These are phyloP conservation scores for Falco berigora DNA, from an alignment of 2,797 vertebrate species.

Conservation along the genomic window DNA sequence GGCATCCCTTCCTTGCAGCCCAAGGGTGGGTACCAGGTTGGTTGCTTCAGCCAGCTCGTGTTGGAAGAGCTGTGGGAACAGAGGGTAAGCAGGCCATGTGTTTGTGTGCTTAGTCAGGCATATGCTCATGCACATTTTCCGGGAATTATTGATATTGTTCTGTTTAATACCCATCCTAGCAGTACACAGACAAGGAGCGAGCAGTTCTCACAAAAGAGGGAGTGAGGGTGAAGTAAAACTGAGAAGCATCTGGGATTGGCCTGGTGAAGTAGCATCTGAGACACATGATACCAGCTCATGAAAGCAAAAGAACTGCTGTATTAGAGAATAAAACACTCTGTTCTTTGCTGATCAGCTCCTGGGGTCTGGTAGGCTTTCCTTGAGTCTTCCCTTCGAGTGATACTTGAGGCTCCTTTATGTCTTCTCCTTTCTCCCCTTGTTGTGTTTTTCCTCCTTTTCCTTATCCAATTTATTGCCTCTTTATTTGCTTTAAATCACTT, in stretches of 20 bases:
- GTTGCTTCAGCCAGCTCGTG: background rate
- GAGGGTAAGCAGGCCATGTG: background rate
- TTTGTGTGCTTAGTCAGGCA: slow-evolving; percentile 2
- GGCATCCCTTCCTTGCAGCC: background rate
- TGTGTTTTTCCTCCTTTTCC: background rate
- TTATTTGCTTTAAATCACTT: slow-evolving; percentile 30
- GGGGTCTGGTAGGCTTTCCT: slow-evolving; percentile 1
- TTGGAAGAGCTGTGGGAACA: background rate
- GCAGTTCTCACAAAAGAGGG: background rate
- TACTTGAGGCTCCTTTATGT: background rate
- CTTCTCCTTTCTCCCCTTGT: background rate
- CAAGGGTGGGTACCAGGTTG: background rate
- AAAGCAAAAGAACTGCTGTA: slow-evolving; percentile 13
- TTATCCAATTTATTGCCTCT: background rate
- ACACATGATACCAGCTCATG: slow-evolving; percentile 35
- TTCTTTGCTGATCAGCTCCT: background rate
- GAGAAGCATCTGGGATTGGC: slow-evolving; percentile 33
- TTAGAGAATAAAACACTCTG: slow-evolving; percentile 17
- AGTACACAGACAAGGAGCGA: background rate
- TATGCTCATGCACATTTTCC: background rate
- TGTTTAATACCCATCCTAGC: slow-evolving; percentile 53
- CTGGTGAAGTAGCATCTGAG: slow-evolving; percentile 24
- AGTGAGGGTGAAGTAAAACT: slow-evolving; percentile 30
- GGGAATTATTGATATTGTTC: slow-evolving; percentile 49
- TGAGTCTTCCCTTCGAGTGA: background rate